Evolutionary conservation across 2,113 vertebrate species (phyloP).

Genomic region (Pseudopodoces humilis): DNA sequence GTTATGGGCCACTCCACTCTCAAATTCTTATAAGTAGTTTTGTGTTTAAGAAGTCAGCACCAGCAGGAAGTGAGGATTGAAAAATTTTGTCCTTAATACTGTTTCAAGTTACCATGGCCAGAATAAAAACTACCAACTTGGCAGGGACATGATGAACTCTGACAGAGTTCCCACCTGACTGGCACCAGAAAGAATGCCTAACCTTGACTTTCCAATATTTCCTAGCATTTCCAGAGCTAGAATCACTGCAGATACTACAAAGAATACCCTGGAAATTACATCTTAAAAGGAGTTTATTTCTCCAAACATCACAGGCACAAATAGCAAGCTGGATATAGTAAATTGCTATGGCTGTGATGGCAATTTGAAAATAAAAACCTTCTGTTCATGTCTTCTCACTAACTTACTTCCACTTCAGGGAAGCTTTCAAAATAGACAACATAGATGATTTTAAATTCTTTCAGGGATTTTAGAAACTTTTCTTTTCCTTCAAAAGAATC

Average conservation of each 20-base stretch:
- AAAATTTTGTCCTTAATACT: background rate
- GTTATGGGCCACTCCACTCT: background rate
- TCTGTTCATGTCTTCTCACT: background rate
- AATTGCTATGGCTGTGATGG: background rate
- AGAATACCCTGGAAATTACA: background rate
- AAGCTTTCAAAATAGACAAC: background rate
- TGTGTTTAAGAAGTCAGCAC: background rate
- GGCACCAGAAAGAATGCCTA: background rate
- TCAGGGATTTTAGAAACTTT: background rate
- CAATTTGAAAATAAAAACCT: conserved; percentile 17
- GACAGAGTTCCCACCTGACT: background rate
- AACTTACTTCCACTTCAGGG: background rate
- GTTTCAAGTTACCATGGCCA: background rate
- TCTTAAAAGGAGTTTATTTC: background rate
- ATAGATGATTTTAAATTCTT: background rate
- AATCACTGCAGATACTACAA: background rate
- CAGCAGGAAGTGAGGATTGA: background rate
- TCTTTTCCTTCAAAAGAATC: background rate
- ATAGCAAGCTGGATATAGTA: background rate
- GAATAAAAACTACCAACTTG: background rate
- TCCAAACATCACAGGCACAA: background rate
- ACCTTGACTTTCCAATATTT: background rate
- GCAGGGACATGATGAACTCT: background rate
- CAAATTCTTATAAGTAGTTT: background rate
- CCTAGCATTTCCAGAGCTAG: background rate